These are phyloP conservation scores for Sisyra nigra DNA, from an alignment of 2,888 invertebrate species.

Conservation along the genomic window DNA sequence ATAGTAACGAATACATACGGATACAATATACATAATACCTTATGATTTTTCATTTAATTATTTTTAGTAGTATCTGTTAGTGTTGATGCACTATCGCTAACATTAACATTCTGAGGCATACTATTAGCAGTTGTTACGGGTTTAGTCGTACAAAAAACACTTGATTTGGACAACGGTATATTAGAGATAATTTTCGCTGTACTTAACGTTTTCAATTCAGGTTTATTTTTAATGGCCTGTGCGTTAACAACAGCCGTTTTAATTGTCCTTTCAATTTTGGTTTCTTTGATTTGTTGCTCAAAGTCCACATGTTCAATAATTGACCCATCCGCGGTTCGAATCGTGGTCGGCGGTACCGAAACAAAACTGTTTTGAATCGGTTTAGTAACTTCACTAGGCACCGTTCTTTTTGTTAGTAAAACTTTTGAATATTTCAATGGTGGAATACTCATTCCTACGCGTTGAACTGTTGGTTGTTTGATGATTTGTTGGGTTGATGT, in stretches of 20 bases:
- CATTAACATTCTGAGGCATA: too few relatives aligned
- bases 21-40: too few relatives aligned
- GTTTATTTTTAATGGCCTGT: constrained; percentile 10
- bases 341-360: constrained; percentile 15
- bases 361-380: constrained; percentile 3
- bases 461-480: constrained; percentile 12
- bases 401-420: constrained; percentile 28
- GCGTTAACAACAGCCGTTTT: constrained; percentile 9
- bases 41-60: too few relatives aligned
- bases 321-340: constrained; percentile 16
- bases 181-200: background rate
- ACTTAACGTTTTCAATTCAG: constrained; percentile 10
- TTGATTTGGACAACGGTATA: too few relatives aligned
- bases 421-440: constrained; percentile 32
- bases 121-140: too few relatives aligned
- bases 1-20: too few relatives aligned
- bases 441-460: constrained; percentile 11
- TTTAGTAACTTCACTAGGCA: constrained; percentile 14
- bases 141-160: too few relatives aligned
- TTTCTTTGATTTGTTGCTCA: constrained; percentile 23
- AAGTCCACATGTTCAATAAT: constrained; percentile 20
- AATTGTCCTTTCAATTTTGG: constrained; percentile 11
- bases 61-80: too few relatives aligned
- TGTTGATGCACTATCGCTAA: too few relatives aligned
- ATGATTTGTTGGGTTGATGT: constrained; percentile 12